A percentile compares a stretch with the other conserved stretches of the same genome.
Conservation (phyloP, 1,140 invertebrate genomes). For the Zaprionus davidi region DNA sequence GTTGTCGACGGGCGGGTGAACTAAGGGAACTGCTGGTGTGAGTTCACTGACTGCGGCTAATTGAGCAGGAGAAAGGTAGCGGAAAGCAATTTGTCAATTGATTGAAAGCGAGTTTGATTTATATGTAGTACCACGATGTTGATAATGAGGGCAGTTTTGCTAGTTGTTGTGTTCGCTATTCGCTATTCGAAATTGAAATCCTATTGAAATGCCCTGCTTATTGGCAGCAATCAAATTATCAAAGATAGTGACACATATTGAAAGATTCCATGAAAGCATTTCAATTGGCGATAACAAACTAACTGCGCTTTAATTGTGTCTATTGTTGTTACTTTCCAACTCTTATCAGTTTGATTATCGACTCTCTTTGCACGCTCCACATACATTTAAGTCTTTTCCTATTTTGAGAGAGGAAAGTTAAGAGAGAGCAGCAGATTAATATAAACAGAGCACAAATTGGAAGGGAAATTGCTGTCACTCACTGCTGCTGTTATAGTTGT, state of each 20-base stretch:
- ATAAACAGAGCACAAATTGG: slow-evolving; percentile 73
- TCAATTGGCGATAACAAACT: not conserved
- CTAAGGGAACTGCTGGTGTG: not conserved
- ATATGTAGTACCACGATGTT: slow-evolving; percentile 21
- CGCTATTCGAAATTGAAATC: not conserved
- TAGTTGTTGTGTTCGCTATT: not conserved
- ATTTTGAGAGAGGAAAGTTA: slow-evolving; percentile 3
- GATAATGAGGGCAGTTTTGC: slow-evolving; percentile 43
- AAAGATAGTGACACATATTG: not conserved
- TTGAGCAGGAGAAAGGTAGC: slow-evolving; percentile 76
- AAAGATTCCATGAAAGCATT: not conserved
- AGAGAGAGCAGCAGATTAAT: slow-evolving; percentile 47
- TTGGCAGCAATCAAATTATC: slow-evolving; percentile 9
- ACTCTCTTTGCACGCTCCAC: slow-evolving; percentile 13
- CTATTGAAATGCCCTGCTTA: not conserved
- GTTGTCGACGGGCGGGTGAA: slow-evolving; percentile 27
- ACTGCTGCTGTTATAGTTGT: slow-evolving; percentile 41
- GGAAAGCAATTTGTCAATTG: slow-evolving; percentile 75
- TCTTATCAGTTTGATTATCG: slow-evolving; percentile 1
- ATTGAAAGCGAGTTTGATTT: slow-evolving; percentile 77
- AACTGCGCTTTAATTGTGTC: not conserved
- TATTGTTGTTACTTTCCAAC: not conserved
- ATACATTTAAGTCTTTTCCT: slow-evolving; percentile 33
- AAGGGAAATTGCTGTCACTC: slow-evolving; percentile 80
- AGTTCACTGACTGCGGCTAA: slow-evolving; percentile 72